Conservation (phyloP, 2,888 invertebrate genomes). For the Morpho deidamia region DNA sequence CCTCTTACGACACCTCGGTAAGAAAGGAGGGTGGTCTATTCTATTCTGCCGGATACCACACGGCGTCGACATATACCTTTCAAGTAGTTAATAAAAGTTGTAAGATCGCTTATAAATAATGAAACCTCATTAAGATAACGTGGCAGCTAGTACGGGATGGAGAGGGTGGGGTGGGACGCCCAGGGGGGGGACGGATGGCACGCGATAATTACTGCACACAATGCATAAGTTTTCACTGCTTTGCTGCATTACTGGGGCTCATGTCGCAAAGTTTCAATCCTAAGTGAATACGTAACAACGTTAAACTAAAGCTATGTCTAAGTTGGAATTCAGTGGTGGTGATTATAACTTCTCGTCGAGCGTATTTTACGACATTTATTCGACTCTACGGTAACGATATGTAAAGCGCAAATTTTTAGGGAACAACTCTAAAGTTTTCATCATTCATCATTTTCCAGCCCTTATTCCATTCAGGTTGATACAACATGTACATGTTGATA, state of each 20-base stretch:
- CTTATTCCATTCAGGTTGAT: too few relatives aligned
- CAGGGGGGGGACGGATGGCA: neutral
- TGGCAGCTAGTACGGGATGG: constrained; percentile 19
- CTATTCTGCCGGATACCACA: too few relatives aligned
- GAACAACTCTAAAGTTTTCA: too few relatives aligned
- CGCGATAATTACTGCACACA: constrained; percentile 20
- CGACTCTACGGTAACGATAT: too few relatives aligned
- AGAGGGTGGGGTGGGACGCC: neutral
- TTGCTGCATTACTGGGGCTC: constrained; percentile 9
- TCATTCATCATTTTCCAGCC: too few relatives aligned
- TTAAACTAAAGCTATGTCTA: constrained; percentile 2
- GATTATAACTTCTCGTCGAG: neutral
- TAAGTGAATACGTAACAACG: constrained; percentile 11
- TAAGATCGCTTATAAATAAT: neutral
- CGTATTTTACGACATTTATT: too few relatives aligned
- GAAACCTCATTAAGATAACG: constrained; percentile 20
- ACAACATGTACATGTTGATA: too few relatives aligned
- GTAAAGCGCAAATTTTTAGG: too few relatives aligned
- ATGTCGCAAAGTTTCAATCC: constrained; percentile 8
- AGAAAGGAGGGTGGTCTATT: too few relatives aligned
- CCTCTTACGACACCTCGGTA: too few relatives aligned
- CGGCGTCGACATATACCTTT: too few relatives aligned
- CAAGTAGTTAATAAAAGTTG: too few relatives aligned
- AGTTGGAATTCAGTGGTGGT: neutral
- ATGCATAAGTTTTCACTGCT: constrained; percentile 19